Evolutionary conservation across 2,113 vertebrate species (phyloP), one percentile per base, ranked within the genome.

Genomic region (Grammomys surdaster): DNA sequence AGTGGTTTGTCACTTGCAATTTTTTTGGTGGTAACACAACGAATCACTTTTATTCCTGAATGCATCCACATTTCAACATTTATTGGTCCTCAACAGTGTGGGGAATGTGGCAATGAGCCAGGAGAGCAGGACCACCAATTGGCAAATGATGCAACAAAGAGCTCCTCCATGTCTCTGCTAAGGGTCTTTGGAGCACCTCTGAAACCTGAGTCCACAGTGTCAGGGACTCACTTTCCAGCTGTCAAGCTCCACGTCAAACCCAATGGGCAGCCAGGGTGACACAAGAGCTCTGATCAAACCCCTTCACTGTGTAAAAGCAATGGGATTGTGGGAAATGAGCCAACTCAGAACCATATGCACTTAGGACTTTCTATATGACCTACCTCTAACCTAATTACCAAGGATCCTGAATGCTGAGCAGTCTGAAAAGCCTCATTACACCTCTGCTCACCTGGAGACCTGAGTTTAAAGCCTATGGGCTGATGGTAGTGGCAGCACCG

Each of bases 11-110:
- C 76, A 78, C 46, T 33, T 51, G 16, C 31, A 51, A 28, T 69
- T 69, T 72, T n/a, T n/a, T 70, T n/a, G 7, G 5, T 72, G 36
- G n/a, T 95, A 96, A 98, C 98, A 98, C 97, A 97, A 98, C 87
- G 95, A 97, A 97, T 97, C 76, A 98, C 96, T 97, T 98, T 98
- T 97, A 98, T 95, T 96, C 97, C 95, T 94, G 98, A 98, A 97
- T 96, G 98, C 98, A 97, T 97, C 98, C 98, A 98, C 95, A 95
- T 94, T 84, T 97, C 98, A 98, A 98, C 98, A 97, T 96, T 98
- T 84, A 98, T 98, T 98, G 65, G 28, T 67, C 11, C 24, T 67
- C 1, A 67, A 67, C 60, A 28, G 24, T 31, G 11, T 67, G 28
- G 98, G 98, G 97, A 97, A 97, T 54, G 96, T 97, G 98, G 98